Base-by-base conservation (phyloP, 2,797 vertebrate genomes). In the Neosilurus hyrtlii region DNA sequence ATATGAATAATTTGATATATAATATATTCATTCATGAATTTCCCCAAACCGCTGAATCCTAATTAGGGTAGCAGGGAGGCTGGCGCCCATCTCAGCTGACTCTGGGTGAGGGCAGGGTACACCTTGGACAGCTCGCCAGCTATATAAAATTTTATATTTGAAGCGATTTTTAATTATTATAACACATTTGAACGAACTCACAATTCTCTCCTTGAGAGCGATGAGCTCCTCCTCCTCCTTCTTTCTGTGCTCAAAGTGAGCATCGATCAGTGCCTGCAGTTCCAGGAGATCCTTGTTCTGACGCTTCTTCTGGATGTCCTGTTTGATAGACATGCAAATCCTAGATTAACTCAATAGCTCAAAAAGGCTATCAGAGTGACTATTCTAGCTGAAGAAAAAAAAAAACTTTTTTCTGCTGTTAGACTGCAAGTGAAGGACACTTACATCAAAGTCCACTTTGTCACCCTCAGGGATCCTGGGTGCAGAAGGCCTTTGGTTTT, bases 301-400 rank as follows among this genome's bases (percentile, higher is more conserved):
- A 52, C 98, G 96, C 88, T 99, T 99, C 94, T 99, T 99, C 90
- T 99, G 97, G 90, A 99, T 98, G 93, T 99, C 98, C 97, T 99
- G 92, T 1, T 49, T 62, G 72, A 15, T 77, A 2, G 11, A 83
- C 63, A 86, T 49, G 63, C 26, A 43, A 68, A 71, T 43, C 37
- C 14, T 49, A 20, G 18, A 51, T 63, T 62, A 3, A 30, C 12
- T 65, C 22, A 57, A 35, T 63, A 63, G 9, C 18, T 15, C 12
- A 52, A 62, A 43, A 67, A n/a, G 43, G 4, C 22, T 1, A 61
- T 3, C 20, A 56, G 26, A 51, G 15, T 35, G 22, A 70, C 5
- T 52, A 54, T 35, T 73, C 4, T 65, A 52, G n/a, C 3, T 18
- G 2, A 16, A 73, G 56, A 52, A 59, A n/a, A 22, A 59, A n/a